A percentile compares a stretch with the other conserved stretches of the same genome.
These are phyloP conservation scores for Hirundichthys speculiger DNA, from an alignment of 2,113 vertebrate species.

Conservation along the genomic window DNA sequence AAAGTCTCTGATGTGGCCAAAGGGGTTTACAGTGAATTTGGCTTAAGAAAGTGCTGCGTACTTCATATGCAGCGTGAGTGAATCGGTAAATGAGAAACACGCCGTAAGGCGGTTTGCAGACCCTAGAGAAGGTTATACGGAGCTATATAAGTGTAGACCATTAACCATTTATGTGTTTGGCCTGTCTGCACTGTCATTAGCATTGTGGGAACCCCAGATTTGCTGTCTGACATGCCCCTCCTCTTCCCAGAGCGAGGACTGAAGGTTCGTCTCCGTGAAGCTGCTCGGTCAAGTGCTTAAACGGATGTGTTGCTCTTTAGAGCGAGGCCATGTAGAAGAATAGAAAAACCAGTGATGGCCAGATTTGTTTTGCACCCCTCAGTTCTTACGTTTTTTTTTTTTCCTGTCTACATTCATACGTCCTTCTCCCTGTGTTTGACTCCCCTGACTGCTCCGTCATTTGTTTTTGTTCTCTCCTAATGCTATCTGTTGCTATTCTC, in stretches of 20 bases:
- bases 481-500: constrained; percentile 60
- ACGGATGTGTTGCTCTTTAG: constrained; percentile 25
- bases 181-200: too few relatives aligned
- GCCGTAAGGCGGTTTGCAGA: too few relatives aligned
- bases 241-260: background rate
- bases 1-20: too few relatives aligned
- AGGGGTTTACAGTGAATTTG: too few relatives aligned
- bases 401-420: constrained; percentile 10
- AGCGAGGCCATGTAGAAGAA: constrained; percentile 2
- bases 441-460: constrained; percentile 40
- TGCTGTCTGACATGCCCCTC: background rate
- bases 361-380: constrained; percentile 57
- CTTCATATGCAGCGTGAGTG: too few relatives aligned
- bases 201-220: background rate
- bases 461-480: constrained; percentile 55
- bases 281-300: constrained; percentile 18
- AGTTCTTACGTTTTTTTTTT: constrained; percentile 30
- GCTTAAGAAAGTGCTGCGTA: too few relatives aligned
- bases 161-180: too few relatives aligned
- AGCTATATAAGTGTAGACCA: too few relatives aligned
- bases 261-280: background rate
- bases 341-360: constrained; percentile 30
- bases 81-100: too few relatives aligned
- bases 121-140: too few relatives aligned
- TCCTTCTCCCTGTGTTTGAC: constrained; percentile 46